Evolutionary conservation across 2,888 invertebrate species (phyloP), one percentile per base, ranked within the genome.

Genomic region (Drosophila eohydei): DNA sequence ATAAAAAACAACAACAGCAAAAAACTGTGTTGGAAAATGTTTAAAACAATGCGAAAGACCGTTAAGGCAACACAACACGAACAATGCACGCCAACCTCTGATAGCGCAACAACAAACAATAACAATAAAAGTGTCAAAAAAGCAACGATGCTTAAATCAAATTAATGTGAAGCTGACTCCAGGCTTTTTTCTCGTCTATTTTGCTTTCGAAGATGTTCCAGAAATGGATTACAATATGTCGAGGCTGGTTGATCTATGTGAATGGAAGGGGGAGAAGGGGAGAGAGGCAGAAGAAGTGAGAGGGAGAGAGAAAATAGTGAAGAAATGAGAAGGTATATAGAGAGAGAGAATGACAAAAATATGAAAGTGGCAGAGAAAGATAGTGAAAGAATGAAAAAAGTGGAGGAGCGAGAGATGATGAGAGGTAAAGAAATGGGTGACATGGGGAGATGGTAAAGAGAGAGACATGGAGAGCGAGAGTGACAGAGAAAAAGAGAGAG

Each of bases 41-140:
- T 89, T 70, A 87, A 83, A 89, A 89, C 79, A 85, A 85, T 87
- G 89, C 79, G 71, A 63, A 68, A 50, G 73, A 71, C 79, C 82
- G 71, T 73, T 62, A 78, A 74, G 69, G 71, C 68, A 66, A 56
- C 38, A n/a, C 43, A 58, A 40, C 43, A 51, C 55, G 58, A 62
- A 62, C 72, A 71, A 71, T 69, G 38, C 38, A 40, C 21, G 9
- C 48, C 48, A 50, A 21, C 6, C 34, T 34, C 57, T 28, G 56
- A 56, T 56, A 56, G 56, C 56, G 56, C 61, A 51, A 21, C 78
- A 84, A 65, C 84, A 87, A 89, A 65, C 84, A 87, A 89, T 84
- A 85, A 88, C 90, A 86, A 86, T 89, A 89, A 86, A 89, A 89
- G 89, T 88, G 85, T 89, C 90, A 89, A 81, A 88, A 89, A 78